Evolutionary conservation across 2,797 vertebrate species (phyloP).

Genomic region (Clarias fuscus): DNA sequence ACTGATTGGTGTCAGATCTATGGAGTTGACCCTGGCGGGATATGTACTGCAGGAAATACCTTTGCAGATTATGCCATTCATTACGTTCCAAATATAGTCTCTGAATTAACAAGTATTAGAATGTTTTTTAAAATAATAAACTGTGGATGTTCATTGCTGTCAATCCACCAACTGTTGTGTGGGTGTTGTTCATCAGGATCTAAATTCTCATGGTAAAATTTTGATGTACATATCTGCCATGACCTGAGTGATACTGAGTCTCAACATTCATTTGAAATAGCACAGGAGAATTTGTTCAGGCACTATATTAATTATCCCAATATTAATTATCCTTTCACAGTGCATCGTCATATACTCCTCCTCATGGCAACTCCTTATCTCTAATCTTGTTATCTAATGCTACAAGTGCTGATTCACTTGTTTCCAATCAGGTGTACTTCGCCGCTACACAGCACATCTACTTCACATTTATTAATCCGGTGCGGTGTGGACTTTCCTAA

Average conservation of each 20-base stretch:
- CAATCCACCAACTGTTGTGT: neutral
- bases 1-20: neutral
- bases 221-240: neutral
- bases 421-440: slow-evolving; percentile 49
- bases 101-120: neutral
- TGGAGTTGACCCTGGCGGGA: neutral
- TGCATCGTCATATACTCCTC: slow-evolving; percentile 26
- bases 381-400: slow-evolving; percentile 52
- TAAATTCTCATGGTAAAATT: neutral
- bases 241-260: neutral
- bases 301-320: neutral
- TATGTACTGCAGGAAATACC: neutral
- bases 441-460: slow-evolving; percentile 1
- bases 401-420: slow-evolving; percentile 48
- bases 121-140: neutral
- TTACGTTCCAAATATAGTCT: neutral
- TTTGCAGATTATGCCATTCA: neutral
- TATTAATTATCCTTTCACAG: neutral
- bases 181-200: neutral
- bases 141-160: neutral
- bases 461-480: slow-evolving; percentile 32
- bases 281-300: neutral
- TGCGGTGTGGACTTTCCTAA: neutral
- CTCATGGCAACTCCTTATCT: neutral
- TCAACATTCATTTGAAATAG: neutral